Conservation (phyloP, 2,113 vertebrate species). For the Chlorodrepanis virens region DNA sequence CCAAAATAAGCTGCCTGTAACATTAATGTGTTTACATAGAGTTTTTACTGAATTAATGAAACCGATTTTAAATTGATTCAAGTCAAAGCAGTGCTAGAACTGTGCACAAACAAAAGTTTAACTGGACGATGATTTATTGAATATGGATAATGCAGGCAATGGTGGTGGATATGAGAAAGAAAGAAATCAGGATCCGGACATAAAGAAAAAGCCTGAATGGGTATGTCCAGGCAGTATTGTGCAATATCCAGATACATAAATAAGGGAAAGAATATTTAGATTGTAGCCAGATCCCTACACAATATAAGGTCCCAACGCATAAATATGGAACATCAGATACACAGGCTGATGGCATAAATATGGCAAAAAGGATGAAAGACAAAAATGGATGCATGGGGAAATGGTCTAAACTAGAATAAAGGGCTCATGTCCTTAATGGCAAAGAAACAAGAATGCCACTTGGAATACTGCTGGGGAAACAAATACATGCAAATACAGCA, state of each 20-base stretch:
- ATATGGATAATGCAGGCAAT: neutral
- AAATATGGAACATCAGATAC: neutral
- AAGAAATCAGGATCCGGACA: neutral
- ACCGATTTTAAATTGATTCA: neutral
- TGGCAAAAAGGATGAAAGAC: neutral
- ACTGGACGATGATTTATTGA: neutral
- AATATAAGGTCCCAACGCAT: neutral
- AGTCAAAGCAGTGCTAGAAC: neutral
- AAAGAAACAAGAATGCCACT: neutral
- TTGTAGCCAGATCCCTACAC: neutral
- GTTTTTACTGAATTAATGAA: constrained; percentile 7
- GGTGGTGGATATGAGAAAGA: neutral
- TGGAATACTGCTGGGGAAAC: neutral
- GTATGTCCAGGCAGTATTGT: neutral
- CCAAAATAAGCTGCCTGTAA: neutral
- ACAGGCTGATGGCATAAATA: neutral
- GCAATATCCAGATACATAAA: neutral
- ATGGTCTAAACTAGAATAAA: neutral
- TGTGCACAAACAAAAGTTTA: neutral
- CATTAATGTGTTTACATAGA: neutral
- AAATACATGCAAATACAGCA: neutral
- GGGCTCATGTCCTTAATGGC: neutral
- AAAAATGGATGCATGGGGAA: neutral
- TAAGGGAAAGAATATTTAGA: neutral
- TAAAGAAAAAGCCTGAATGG: neutral